Conservation (phyloP, 1,140 invertebrate species). For the Asbolus verrucosus region DNA sequence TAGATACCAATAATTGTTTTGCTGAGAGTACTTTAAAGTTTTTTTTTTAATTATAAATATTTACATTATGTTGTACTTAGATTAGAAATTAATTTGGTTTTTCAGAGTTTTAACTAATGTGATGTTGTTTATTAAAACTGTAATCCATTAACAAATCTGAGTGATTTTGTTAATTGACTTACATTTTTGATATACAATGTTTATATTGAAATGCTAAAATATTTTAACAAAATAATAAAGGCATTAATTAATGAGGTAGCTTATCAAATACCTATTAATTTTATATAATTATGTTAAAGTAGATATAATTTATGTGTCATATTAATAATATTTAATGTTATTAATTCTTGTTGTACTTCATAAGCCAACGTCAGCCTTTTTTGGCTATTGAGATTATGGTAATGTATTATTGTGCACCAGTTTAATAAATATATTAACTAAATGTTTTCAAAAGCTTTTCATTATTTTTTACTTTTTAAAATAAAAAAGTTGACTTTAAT, state of each 20-base stretch:
- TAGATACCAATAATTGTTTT: slow-evolving; percentile 38
- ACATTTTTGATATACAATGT: slow-evolving; percentile 36
- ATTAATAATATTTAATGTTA: slow-evolving; percentile 54
- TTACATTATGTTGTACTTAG: slow-evolving; percentile 51
- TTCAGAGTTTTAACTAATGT: slow-evolving; percentile 27
- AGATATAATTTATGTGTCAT: slow-evolving; percentile 53
- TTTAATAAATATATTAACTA: slow-evolving; percentile 51
- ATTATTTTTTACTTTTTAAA: too few relatives aligned
- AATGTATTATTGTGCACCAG: slow-evolving; percentile 52
- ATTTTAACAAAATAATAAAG: slow-evolving; percentile 41
- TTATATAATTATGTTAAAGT: slow-evolving; percentile 44
- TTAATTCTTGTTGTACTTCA: slow-evolving; percentile 51
- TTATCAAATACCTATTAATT: slow-evolving; percentile 49
- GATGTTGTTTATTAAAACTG: slow-evolving; percentile 27
- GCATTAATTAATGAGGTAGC: slow-evolving; percentile 52
- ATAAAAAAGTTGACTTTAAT: too few relatives aligned
- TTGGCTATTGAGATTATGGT: slow-evolving; percentile 47
- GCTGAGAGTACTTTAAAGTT: slow-evolving; percentile 36
- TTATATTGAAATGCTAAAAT: slow-evolving; percentile 17
- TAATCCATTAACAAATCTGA: slow-evolving; percentile 22
- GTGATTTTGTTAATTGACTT: slow-evolving; percentile 10
- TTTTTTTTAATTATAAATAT: slow-evolving; percentile 38
- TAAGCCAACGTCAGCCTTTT: slow-evolving; percentile 30
- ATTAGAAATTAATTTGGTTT: slow-evolving; percentile 43
- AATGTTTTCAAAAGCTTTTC: slow-evolving; percentile 42